Base-by-base conservation (phyloP, 2,888 invertebrate species). In the Thalpophila matura region DNA sequence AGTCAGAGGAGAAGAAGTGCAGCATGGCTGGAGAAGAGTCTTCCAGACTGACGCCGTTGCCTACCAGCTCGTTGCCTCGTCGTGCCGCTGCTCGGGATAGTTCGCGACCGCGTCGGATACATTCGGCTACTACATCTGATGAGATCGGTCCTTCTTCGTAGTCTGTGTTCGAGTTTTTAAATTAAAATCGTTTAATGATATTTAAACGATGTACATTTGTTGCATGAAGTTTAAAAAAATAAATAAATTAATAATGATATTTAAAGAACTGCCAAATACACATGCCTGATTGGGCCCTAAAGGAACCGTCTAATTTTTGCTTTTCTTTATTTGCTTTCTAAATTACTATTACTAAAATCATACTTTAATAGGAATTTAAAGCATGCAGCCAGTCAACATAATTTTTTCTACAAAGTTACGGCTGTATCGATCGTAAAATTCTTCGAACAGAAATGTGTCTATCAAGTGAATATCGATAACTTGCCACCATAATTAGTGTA, bases 51-150 rank as follows among this genome's bases (percentile, higher is more conserved):
- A 92, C 77, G 0, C 94, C 94, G 51, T 82, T 91, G 16, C 82
- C 80, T 0, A 91, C 90, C 4, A 95, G 84, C 61, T 93, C 86
- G 71, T 89, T 89, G 3, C 87, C 91, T 7, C 92, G 86, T 45
- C 84, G 80, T n/a, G 62, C 84, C 1, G 92, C 86, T 0, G 90
- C 89, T 47, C 86, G 82, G 45, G 91, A 82, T 1, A 94, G 79
- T 51, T 94, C 93, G 3, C 91, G 88, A 0, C 93, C 94, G 16
- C 88, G 86, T 61, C 86, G 86, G 5, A 91, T 78, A 38, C 92
- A 91, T 59, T 95, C 94, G 5, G 86, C 79, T 6, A 93, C 96
- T 95, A 97, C 82, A 88, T 96, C 81, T 93, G 95, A 74, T 89
- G 95, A 81, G 89, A 96, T 81, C 79, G 94, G 82, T 94, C 89